Conservation (phyloP, 2,113 vertebrate genomes). For the Struthidea cinerea region DNA sequence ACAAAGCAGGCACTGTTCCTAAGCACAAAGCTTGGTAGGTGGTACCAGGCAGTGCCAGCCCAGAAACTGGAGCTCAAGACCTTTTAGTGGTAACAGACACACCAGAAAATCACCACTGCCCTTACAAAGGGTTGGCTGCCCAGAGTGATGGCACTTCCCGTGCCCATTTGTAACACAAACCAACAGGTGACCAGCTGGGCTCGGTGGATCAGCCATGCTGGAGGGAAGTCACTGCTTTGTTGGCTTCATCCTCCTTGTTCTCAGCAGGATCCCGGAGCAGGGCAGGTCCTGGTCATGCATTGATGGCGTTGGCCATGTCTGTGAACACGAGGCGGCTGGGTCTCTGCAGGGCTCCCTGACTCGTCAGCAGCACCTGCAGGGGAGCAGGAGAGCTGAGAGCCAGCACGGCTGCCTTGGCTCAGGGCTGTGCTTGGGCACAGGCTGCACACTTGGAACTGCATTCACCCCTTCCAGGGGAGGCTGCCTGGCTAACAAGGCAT, state of each 20-base stretch:
- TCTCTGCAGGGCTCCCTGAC: slow-evolving; percentile 86
- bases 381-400: slow-evolving; percentile 8
- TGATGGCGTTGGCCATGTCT: slow-evolving; percentile 92
- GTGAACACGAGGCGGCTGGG: slow-evolving; percentile 95
- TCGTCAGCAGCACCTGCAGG: slow-evolving; percentile 81
- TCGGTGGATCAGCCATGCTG: neutral
- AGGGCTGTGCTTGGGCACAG: neutral
- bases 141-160: neutral
- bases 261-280: neutral
- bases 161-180: neutral
- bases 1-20: neutral
- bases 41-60: neutral
- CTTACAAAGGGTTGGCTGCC: neutral
- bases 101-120: neutral
- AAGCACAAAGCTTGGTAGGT: neutral
- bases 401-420: neutral
- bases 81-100: neutral
- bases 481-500: neutral
- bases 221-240: neutral
- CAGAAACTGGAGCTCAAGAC: neutral
- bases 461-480: neutral
- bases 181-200: neutral
- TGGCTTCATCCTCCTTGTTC: neutral
- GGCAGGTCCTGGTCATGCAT: slow-evolving; percentile 72
- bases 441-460: neutral